phyloP scores from a whole-genome alignment of 2,797 vertebrate genomes.

The Urophycis tenuis region DNA sequence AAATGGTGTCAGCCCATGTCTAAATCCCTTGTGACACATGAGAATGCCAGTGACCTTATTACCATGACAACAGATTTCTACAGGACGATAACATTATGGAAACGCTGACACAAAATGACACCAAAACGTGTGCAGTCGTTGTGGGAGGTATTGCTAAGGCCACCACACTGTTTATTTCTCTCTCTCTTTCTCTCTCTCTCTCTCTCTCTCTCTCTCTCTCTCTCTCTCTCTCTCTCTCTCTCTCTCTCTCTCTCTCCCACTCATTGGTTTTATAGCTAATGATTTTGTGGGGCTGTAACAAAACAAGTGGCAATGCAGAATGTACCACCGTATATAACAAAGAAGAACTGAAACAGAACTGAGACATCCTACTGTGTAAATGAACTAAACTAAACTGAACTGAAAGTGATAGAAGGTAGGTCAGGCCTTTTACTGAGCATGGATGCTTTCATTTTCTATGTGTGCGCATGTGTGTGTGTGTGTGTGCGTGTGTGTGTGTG shows the following conservation, averaged over 20 bases:
- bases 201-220: neutral
- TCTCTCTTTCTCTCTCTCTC: neutral
- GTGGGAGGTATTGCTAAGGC: conserved; percentile 33
- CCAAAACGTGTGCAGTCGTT: conserved; percentile 44
- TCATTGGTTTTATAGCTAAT: conserved; percentile 24
- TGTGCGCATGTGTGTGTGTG: neutral
- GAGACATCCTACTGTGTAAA: conserved; percentile 38
- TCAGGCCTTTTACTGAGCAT: conserved; percentile 45
- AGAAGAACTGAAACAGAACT: neutral
- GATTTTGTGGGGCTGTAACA: neutral
- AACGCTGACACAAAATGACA: conserved; percentile 63
- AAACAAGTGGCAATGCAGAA: neutral
- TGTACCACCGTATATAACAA: neutral
- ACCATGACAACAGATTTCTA: conserved; percentile 66
- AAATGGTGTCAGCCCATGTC: conserved; percentile 64
- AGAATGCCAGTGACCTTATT: conserved; percentile 69
- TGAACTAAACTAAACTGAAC: too few relatives aligned
- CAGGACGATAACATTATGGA: conserved; percentile 51
- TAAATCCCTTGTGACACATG: conserved; percentile 71
- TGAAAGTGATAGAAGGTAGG: conserved; percentile 60
- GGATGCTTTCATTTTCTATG: conserved; percentile 38
- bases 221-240: conserved; percentile 4
- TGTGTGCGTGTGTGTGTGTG: conserved; percentile 9
- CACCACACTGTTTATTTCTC: conserved; percentile 20
- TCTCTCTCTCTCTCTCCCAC: conserved; percentile 2